Conservation (phyloP, 1,140 invertebrate species). For the Matsumurasca onukii region DNA sequence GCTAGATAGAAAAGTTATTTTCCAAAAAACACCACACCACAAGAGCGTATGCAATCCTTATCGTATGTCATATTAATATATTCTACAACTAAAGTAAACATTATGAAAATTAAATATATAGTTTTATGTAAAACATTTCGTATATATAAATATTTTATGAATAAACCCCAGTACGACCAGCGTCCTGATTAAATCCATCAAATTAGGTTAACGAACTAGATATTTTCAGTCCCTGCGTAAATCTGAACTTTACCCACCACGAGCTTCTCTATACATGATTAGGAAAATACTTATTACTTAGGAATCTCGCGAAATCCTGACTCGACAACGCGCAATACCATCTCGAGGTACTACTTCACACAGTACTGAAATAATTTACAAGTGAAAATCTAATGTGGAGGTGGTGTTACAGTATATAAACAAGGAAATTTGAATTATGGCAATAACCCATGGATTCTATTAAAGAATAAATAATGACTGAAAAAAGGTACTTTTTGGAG, state of each 20-base stretch:
- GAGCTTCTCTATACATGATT: constrained; percentile 20
- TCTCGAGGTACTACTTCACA: too few relatives aligned
- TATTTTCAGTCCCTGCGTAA: constrained; percentile 18
- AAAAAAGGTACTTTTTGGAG: too few relatives aligned
- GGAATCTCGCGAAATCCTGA: too few relatives aligned
- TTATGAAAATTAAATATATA: constrained; percentile 27
- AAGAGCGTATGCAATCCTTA: constrained; percentile 11
- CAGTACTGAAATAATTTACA: too few relatives aligned
- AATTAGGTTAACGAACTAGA: constrained; percentile 19
- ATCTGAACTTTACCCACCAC: constrained; percentile 9
- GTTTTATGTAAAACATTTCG: constrained; percentile 23
- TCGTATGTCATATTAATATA: constrained; percentile 7
- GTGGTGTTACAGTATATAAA: too few relatives aligned
- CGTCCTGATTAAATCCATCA: constrained; percentile 30
- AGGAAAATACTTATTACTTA: constrained; percentile 12
- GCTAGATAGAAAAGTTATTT: constrained; percentile 16
- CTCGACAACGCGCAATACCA: too few relatives aligned
- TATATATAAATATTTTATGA: constrained; percentile 20
- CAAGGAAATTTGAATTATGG: too few relatives aligned
- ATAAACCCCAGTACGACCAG: constrained; percentile 27
- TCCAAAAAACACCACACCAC: constrained; percentile 1
- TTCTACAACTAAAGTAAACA: constrained; percentile 21
- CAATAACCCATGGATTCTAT: too few relatives aligned
- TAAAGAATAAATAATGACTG: too few relatives aligned
- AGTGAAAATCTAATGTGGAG: too few relatives aligned